Percentiles rank a stretch among this genome's conserved stretches.
phyloP scores from a whole-genome alignment of 2,888 invertebrate genomes.

The Macrosiphum euphorbiae region DNA sequence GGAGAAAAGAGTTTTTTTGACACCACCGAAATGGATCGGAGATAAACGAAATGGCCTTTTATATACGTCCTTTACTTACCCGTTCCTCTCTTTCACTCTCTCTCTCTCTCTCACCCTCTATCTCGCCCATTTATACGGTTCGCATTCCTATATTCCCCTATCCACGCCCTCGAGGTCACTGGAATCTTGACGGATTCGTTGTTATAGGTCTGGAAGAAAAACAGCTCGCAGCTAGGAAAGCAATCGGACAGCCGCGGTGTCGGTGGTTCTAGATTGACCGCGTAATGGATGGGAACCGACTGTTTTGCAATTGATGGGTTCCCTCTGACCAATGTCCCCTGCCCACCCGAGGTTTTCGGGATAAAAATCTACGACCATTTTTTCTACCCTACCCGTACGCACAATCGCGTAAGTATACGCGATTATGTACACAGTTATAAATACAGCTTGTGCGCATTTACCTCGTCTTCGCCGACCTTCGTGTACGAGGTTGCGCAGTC shows the following conservation, averaged over 20 bases:
- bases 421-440: neutral
- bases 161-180: neutral
- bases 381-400: neutral
- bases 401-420: neutral
- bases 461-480: constrained; percentile 85
- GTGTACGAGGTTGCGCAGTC: constrained; percentile 91
- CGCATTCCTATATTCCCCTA: constrained; percentile 38
- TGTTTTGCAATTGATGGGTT: constrained; percentile 55
- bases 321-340: constrained; percentile 11
- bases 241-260: constrained; percentile 28
- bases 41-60: constrained; percentile 56
- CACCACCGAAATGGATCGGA: constrained; percentile 37
- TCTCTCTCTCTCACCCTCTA: neutral
- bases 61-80: constrained; percentile 45
- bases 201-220: constrained; percentile 39
- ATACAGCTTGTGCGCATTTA: constrained; percentile 71
- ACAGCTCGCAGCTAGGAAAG: neutral
- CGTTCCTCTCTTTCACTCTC: neutral
- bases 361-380: constrained; percentile 41
- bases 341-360: constrained; percentile 8
- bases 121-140: neutral
- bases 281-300: constrained; percentile 58
- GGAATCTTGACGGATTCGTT: constrained; percentile 56
- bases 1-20: constrained; percentile 47
- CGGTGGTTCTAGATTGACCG: constrained; percentile 44